A percentile compares a stretch with the other conserved stretches of the same genome.
Conservation (phyloP, 2,888 invertebrate species). For the Agonopterix heracliana region DNA sequence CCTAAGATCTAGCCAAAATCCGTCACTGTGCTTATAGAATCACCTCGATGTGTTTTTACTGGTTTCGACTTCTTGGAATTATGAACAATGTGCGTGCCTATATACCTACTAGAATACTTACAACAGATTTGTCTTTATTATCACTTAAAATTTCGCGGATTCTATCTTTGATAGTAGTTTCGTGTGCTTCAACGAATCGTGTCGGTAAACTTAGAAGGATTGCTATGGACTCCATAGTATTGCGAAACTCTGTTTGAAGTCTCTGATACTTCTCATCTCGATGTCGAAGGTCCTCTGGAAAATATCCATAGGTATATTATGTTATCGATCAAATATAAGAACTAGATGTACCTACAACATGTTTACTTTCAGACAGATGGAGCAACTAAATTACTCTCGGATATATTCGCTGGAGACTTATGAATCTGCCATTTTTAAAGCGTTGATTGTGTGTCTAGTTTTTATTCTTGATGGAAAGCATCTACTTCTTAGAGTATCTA, state of each 20-base stretch:
- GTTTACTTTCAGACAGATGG: background rate
- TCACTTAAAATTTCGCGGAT: constrained; percentile 85
- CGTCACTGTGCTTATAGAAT: too few relatives aligned
- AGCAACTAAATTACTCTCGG: background rate
- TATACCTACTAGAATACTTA: constrained; percentile 45
- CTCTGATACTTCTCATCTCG: constrained; percentile 82
- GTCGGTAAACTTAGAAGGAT: constrained; percentile 82
- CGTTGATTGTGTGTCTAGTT: too few relatives aligned
- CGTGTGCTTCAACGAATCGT: constrained; percentile 85
- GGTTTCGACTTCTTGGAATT: too few relatives aligned
- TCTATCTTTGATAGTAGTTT: constrained; percentile 86
- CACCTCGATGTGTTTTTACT: too few relatives aligned
- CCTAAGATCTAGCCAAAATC: too few relatives aligned
- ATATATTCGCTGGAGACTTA: background rate
- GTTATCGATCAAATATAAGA: too few relatives aligned
- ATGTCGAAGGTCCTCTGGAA: constrained; percentile 80
- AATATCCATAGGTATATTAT: background rate
- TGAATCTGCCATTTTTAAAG: too few relatives aligned
- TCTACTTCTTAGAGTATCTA: too few relatives aligned
- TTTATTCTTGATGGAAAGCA: too few relatives aligned
- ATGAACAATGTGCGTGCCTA: too few relatives aligned
- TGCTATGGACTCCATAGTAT: constrained; percentile 82
- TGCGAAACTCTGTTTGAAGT: constrained; percentile 80
- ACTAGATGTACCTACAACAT: constrained; percentile 15
- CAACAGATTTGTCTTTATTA: constrained; percentile 85